Evolutionary conservation across 2,797 vertebrate genomes (phyloP).

Genomic region (Gallinago nigripennis): DNA sequence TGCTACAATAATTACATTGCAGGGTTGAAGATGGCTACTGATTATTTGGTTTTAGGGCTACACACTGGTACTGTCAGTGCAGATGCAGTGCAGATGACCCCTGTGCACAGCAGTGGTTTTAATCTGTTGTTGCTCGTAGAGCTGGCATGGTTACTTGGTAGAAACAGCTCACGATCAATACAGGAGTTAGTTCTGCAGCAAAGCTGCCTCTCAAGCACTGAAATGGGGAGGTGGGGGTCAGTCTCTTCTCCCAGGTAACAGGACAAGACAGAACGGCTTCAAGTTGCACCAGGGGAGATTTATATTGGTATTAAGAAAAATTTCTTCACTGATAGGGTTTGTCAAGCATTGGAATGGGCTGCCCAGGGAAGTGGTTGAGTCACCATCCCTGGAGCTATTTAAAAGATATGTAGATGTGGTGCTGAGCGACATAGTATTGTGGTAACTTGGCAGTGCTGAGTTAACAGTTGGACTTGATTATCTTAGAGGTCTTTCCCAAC

Average conservation of each 20-base stretch:
- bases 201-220: not conserved
- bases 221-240: not conserved
- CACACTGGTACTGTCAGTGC: fast-evolving
- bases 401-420: not conserved
- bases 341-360: not conserved
- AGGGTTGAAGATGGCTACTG: not conserved
- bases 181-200: not conserved
- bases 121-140: not conserved
- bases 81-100: not conserved
- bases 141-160: not conserved
- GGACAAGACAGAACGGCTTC: not conserved
- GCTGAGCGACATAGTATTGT: not conserved
- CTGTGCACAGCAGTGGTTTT: fast-evolving
- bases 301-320: not conserved
- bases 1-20: not conserved
- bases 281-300: not conserved
- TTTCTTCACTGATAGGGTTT: not conserved
- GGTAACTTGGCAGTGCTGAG: not conserved
- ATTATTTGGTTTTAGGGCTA: not conserved
- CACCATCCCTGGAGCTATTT: not conserved
- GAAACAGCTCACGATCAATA: not conserved
- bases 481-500: not conserved
- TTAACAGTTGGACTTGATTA: not conserved
- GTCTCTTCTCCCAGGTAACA: not conserved
- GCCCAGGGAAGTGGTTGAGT: not conserved